A percentile compares a stretch with the other conserved stretches of the same genome.
Evolutionary conservation across 2,888 invertebrate species (phyloP).

Genomic region (Chrysolina haemoptera): DNA sequence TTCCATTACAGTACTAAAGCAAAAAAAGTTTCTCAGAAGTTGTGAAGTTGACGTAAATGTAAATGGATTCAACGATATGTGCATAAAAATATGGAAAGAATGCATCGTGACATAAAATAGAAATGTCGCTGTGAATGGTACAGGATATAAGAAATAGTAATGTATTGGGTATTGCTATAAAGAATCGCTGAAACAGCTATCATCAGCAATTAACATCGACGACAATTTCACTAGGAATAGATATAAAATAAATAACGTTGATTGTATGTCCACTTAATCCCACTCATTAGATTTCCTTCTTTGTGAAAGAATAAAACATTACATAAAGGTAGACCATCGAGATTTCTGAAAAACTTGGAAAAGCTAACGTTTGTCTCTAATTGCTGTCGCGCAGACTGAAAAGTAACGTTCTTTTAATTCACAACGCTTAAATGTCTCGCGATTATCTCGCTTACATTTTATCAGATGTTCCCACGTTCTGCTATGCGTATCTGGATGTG

Average conservation of each 20-base stretch:
- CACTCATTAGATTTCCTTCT: conserved; percentile 61
- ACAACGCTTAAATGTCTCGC: conserved; percentile 44
- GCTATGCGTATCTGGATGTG: conserved; percentile 48
- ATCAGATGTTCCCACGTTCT: conserved; percentile 59
- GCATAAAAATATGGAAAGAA: conserved; percentile 54
- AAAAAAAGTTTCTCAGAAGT: conserved; percentile 34
- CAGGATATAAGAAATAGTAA: conserved; percentile 32
- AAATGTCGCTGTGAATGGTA: conserved; percentile 37
- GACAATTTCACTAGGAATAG: conserved; percentile 66
- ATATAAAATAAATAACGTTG: conserved; percentile 66
- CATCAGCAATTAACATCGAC: conserved; percentile 67
- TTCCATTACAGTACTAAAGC: conserved; percentile 12
- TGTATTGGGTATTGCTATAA: conserved; percentile 47
- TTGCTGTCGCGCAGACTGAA: conserved; percentile 47
- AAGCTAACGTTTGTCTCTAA: conserved; percentile 48
- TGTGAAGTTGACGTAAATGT: conserved; percentile 39
- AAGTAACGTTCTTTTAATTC: conserved; percentile 40
- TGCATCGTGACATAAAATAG: conserved; percentile 41
- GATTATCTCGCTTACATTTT: conserved; percentile 47
- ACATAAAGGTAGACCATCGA: conserved; percentile 40
- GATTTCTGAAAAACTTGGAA: conserved; percentile 55
- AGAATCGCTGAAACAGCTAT: conserved; percentile 60
- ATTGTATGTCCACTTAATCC: conserved; percentile 59
- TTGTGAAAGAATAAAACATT: conserved; percentile 55
- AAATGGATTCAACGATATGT: conserved; percentile 54